Percentiles rank a stretch among this genome's conserved stretches.
Conservation (phyloP, 2,888 invertebrate genomes). For the Napeogenes sylphis region DNA sequence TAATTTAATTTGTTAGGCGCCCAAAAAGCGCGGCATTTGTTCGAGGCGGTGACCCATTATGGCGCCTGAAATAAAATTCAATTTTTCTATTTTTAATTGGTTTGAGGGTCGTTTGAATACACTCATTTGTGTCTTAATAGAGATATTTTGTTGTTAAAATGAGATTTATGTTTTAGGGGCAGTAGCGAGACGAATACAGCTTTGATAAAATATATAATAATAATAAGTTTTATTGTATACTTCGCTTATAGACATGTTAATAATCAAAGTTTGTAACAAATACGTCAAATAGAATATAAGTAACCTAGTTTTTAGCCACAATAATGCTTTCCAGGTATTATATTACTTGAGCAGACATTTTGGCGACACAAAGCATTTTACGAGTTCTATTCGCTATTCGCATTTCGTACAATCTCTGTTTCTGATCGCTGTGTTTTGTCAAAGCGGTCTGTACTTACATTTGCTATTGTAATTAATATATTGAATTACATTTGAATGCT, state of each 20-base stretch:
- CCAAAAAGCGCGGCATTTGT: conserved; percentile 67
- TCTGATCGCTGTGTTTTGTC: conserved; percentile 19
- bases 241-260: too few species aligned
- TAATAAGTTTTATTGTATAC: too few species aligned
- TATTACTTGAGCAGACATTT: conserved; percentile 22
- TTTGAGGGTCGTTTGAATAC: conserved; percentile 37
- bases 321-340: conserved; percentile 23
- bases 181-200: too few species aligned
- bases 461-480: conserved; percentile 14
- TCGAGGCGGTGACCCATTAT: conserved; percentile 73
- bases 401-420: conserved; percentile 19
- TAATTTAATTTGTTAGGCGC: conserved; percentile 32
- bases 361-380: conserved; percentile 27
- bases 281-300: too few species aligned
- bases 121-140: conserved; percentile 34
- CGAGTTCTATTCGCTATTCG: neutral
- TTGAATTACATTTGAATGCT: conserved; percentile 20
- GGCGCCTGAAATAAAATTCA: conserved; percentile 60
- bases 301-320: neutral
- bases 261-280: neutral
- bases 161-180: conserved; percentile 25
- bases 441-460: neutral
- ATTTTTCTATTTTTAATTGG: conserved; percentile 72
- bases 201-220: too few species aligned
- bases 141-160: conserved; percentile 35